phyloP scores from a whole-genome alignment of 2,113 vertebrate species.

The Actinemys pallida region DNA sequence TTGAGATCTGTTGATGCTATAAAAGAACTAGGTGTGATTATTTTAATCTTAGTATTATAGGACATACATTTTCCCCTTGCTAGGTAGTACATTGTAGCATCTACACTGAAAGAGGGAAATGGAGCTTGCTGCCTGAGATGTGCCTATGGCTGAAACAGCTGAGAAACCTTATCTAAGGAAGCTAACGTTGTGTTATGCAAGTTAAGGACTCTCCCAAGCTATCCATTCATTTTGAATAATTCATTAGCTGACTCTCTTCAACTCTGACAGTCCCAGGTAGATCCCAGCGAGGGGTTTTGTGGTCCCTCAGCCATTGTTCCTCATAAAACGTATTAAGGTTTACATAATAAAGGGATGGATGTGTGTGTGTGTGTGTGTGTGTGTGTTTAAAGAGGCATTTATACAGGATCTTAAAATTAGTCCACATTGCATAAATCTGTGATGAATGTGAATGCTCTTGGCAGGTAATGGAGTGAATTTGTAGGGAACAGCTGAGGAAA shows the following conservation, averaged over 20 bases:
- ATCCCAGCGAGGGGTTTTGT: constrained; percentile 44
- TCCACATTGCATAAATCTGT: not conserved
- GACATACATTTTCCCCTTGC: not conserved
- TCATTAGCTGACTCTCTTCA: constrained; percentile 71
- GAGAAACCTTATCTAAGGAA: constrained; percentile 77
- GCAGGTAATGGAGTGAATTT: not conserved
- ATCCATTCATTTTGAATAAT: constrained; percentile 80
- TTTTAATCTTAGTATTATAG: not conserved
- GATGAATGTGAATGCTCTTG: not conserved
- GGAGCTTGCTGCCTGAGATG: constrained; percentile 55
- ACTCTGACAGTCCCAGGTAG: constrained; percentile 59
- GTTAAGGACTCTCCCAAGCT: constrained; percentile 74
- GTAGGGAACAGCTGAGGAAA: not conserved
- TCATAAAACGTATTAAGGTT: constrained; percentile 50
- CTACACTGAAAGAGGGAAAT: constrained; percentile 46
- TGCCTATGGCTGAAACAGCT: constrained; percentile 59
- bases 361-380: constrained; percentile 40
- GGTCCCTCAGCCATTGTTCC: constrained; percentile 36
- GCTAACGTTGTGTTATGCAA: constrained; percentile 76
- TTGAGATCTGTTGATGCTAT: not conserved
- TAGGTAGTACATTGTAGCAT: not conserved
- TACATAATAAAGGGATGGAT: constrained; percentile 40
- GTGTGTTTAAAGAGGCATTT: constrained; percentile 58
- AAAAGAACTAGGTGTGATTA: not conserved
- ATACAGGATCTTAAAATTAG: constrained; percentile 40